These are phyloP conservation scores for Chloropsis hardwickii DNA, from an alignment of 2,113 vertebrate genomes.

Conservation along the genomic window DNA sequence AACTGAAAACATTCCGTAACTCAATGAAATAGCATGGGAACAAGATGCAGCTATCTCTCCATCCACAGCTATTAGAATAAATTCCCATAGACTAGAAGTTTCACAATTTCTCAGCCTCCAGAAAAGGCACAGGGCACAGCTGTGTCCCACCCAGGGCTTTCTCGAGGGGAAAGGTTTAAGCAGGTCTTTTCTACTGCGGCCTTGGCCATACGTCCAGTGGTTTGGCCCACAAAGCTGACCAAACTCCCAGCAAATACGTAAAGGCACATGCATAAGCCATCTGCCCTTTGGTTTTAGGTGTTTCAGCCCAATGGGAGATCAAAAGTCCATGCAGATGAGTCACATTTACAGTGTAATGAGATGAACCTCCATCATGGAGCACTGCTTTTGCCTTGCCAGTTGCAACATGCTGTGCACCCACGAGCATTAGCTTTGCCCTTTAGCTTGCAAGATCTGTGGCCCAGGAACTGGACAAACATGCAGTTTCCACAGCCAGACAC, in stretches of 20 bases:
- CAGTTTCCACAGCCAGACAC: neutral
- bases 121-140: neutral
- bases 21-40: neutral
- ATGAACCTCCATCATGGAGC: neutral
- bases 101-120: neutral
- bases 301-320: neutral
- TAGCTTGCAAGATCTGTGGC: neutral
- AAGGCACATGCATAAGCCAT: neutral
- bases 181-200: neutral
- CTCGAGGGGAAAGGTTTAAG: neutral
- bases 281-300: neutral
- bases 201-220: neutral
- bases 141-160: neutral
- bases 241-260: neutral
- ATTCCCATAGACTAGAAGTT: neutral
- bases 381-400: neutral
- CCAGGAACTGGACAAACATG: neutral
- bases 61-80: neutral
- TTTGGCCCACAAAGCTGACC: neutral
- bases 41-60: neutral
- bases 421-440: neutral
- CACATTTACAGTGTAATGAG: neutral
- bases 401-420: neutral
- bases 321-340: neutral
- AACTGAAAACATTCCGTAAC: neutral